Evolutionary conservation across 2,113 vertebrate species (phyloP).

Genomic region (Patagioenas fasciata): DNA sequence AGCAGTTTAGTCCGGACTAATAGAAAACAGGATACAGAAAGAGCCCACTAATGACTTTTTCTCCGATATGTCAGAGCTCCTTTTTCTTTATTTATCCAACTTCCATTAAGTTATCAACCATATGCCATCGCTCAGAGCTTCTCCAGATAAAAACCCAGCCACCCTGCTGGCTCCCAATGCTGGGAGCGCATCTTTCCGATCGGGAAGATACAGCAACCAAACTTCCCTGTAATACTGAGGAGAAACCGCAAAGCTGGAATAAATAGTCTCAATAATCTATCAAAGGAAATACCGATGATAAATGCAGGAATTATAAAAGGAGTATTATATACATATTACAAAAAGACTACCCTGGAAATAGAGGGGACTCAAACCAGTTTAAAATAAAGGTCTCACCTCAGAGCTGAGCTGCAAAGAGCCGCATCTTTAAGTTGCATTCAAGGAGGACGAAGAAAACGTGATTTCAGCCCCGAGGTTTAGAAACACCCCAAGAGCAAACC

Average conservation of each 20-base stretch:
- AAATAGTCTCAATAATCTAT: not conserved
- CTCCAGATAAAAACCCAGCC: slow-evolving; percentile 54
- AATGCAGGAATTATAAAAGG: not conserved
- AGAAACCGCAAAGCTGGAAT: not conserved
- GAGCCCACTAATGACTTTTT: slow-evolving; percentile 58
- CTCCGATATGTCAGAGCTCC: slow-evolving; percentile 39
- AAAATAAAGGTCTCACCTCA: not conserved
- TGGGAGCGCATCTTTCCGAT: slow-evolving; percentile 31
- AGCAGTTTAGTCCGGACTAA: slow-evolving; percentile 53
- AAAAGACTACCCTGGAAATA: not conserved
- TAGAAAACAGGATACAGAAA: slow-evolving; percentile 67
- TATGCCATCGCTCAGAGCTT: slow-evolving; percentile 54
- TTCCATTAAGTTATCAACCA: slow-evolving; percentile 67
- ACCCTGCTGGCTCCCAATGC: slow-evolving; percentile 22
- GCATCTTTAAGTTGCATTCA: not conserved
- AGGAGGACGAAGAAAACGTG: not conserved
- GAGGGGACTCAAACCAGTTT: not conserved
- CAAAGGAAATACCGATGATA: not conserved
- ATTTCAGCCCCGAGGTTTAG: not conserved
- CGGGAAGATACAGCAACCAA: not conserved
- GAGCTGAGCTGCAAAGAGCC: not conserved
- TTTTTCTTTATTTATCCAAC: slow-evolving; percentile 67
- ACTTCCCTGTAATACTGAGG: not conserved
- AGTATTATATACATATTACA: not conserved
- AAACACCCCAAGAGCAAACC: not conserved